Evolutionary conservation across 1,140 invertebrate genomes (phyloP), one percentile per base, ranked within the genome.

Genomic region (Heliconius eleuchia): DNA sequence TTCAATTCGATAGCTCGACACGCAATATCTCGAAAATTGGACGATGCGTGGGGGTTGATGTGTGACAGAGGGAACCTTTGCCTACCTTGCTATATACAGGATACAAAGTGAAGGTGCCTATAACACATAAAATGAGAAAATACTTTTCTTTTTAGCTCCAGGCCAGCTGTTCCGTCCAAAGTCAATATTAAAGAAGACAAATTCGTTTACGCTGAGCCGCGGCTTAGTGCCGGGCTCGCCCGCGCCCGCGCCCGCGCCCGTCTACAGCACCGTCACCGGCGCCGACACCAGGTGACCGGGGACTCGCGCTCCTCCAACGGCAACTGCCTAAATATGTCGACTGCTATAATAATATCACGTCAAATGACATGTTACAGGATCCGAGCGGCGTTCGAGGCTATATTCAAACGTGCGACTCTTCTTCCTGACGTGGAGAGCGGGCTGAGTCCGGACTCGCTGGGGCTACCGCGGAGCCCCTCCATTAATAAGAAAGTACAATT

Each of bases 101-200:
- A 42, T 13, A 57, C 55, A 57, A 19, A 7, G 55, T n/a, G 55
- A 1, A 57, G n/a, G 2, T 3, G 2, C 18, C 34, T 37, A 37
- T 9, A 9, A 11, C 0, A 7, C 3, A 9, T 11, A n/a, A 57
- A 57, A 57, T 19, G 34, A n/a, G 7, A 70, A 30, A 16, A 37
- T 19, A 0, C 37, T n/a, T 18, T 71, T 34, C 16, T 42, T 19
- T 50, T 13, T 95, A 78, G 96, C 96, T 0, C 95, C 96, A 30
- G 96, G 96, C 16, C 95, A 96, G 55, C 87, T 96, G 13, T 96
- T 96, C 89, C 87, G 94, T 5, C 94, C 94, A 76, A 99, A 99
- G 90, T 98, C 98, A 0, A 99, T 99, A 87, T 93, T 99, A 71
- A 99, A 99, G 95, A 98, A 98, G 92, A 98, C 98, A 0, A 98